Evolutionary conservation across 2,888 invertebrate genomes (phyloP).

Genomic region (Melangyna quadrimaculata): DNA sequence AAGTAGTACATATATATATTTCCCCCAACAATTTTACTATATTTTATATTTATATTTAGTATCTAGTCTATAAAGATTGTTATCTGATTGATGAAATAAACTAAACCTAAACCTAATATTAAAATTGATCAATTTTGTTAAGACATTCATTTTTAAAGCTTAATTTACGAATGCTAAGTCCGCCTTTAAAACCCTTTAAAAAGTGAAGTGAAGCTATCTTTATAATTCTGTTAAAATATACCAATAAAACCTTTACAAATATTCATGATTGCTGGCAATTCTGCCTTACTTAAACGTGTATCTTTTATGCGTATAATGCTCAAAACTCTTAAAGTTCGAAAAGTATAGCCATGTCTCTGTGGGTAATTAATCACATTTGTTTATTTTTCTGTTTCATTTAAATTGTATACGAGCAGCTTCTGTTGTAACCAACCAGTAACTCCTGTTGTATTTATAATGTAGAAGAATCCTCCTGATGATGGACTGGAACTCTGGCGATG

Average conservation of each 20-base stretch:
- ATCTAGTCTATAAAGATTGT: no score
- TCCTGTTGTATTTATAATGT: not conserved
- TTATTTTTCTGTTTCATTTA: slow-evolving; percentile 65
- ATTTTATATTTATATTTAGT: no score
- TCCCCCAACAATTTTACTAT: no score
- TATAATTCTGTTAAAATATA: no score
- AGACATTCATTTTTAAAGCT: no score
- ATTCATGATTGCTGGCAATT: not conserved
- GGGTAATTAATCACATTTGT: slow-evolving; percentile 70
- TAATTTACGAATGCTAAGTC: no score
- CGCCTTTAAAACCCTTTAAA: no score
- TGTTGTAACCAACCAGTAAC: slow-evolving; percentile 5
- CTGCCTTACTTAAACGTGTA: not conserved
- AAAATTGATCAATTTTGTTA: no score
- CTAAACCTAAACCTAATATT: no score
- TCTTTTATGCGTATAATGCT: not conserved
- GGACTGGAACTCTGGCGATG: not conserved
- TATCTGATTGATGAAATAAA: no score
- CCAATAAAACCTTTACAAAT: not conserved
- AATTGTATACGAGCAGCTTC: slow-evolving; percentile 47
- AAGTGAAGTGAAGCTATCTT: no score
- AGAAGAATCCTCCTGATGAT: not conserved
- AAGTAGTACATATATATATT: no score
- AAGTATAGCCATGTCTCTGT: slow-evolving; percentile 7
- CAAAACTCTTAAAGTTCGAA: not conserved